Evolutionary conservation across 2,888 invertebrate species (phyloP).

Genomic region (Caprella mutica): DNA sequence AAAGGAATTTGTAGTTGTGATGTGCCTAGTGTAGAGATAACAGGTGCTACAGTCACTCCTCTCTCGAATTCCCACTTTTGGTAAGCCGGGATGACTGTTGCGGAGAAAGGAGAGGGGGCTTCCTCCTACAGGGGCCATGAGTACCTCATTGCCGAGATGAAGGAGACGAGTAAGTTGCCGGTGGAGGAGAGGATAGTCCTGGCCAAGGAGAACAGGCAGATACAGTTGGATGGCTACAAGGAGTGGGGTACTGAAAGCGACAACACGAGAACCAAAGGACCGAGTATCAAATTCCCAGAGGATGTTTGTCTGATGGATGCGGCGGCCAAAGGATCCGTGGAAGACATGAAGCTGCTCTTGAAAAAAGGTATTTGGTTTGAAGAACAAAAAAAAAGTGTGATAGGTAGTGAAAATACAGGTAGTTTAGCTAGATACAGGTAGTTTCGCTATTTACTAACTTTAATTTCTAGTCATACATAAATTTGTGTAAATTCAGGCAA

Average conservation of each 20-base stretch:
- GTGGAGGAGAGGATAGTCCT: neutral
- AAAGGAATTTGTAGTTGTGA: no score
- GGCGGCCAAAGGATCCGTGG: conserved; percentile 6
- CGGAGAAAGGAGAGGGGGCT: neutral
- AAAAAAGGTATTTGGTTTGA: neutral
- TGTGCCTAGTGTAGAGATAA: no score
- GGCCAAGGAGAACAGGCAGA: neutral
- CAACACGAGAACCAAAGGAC: no score
- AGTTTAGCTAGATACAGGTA: no score
- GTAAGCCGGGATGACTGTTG: conserved; percentile 1
- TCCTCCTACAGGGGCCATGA: neutral
- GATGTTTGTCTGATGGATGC: conserved; percentile 4
- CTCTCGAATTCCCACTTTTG: no score
- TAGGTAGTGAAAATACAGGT: neutral
- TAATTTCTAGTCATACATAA: no score
- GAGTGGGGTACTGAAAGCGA: neutral
- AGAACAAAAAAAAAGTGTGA: neutral
- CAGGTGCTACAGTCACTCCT: no score
- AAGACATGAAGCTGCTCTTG: neutral
- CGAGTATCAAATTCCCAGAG: conserved; percentile 1
- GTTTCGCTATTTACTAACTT: no score
- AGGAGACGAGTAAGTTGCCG: neutral
- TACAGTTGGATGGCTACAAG: neutral
- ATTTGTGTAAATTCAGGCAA: no score
- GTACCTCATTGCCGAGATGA: neutral